These are phyloP conservation scores for Uropetala carovei DNA, from an alignment of 2,888 invertebrate genomes.

Conservation along the genomic window DNA sequence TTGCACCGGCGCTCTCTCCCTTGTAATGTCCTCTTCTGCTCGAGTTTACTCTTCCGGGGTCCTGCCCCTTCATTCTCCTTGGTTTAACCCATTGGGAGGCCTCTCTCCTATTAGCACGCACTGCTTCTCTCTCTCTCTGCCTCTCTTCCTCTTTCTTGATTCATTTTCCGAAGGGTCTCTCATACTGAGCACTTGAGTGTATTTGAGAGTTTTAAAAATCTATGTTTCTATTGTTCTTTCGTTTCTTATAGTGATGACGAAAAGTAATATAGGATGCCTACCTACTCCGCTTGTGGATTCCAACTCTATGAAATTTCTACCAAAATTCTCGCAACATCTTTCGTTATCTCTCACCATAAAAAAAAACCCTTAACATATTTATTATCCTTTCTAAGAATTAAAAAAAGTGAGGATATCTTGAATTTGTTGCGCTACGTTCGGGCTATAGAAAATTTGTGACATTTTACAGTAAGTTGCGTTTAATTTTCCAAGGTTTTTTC, in stretches of 20 bases:
- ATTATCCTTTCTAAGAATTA: too few relatives aligned
- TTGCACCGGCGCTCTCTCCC: slow-evolving; percentile 1
- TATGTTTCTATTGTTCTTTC: not conserved
- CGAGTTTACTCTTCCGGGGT: slow-evolving; percentile 51
- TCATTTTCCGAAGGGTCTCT: too few relatives aligned
- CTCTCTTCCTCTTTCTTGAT: not conserved
- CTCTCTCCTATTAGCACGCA: not conserved
- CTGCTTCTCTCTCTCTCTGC: not conserved
- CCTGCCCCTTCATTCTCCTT: slow-evolving; percentile 51
- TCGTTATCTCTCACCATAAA: too few relatives aligned
- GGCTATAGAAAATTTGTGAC: too few relatives aligned
- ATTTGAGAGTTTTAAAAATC: not conserved
- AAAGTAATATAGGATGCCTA: slow-evolving; percentile 17
- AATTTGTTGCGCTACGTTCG: too few relatives aligned
- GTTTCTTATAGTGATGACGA: not conserved
- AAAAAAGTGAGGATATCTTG: too few relatives aligned
- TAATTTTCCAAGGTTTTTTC: too few relatives aligned
- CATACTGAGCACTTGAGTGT: too few relatives aligned
- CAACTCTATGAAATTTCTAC: not conserved
- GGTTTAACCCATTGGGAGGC: slow-evolving; percentile 38
- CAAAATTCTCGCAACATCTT: too few relatives aligned
- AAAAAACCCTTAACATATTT: too few relatives aligned
- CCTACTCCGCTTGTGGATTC: not conserved
- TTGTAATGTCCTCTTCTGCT: slow-evolving; percentile 15
- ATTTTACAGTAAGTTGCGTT: too few relatives aligned